Evolutionary conservation across 2,888 invertebrate species (phyloP).

Genomic region (Ormyrus thymus): DNA sequence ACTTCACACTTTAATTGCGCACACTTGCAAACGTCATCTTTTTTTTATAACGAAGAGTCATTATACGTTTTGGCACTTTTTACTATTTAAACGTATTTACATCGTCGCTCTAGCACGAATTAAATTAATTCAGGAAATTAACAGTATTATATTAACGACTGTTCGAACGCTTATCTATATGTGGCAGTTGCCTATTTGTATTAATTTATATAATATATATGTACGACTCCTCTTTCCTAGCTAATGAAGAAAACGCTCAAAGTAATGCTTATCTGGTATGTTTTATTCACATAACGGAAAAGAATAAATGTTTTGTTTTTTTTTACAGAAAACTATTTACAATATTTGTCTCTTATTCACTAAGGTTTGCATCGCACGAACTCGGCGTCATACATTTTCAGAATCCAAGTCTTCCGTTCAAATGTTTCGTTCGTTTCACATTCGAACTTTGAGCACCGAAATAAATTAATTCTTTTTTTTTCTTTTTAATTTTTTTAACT

Average conservation of each 20-base stretch:
- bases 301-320: constrained; percentile 15
- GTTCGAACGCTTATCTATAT: constrained; percentile 37
- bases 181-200: constrained; percentile 30
- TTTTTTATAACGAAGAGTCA: constrained; percentile 40
- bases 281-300: constrained; percentile 39
- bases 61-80: constrained; percentile 56
- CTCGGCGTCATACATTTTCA: constrained; percentile 47
- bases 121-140: constrained; percentile 49
- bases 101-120: constrained; percentile 43
- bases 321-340: constrained; percentile 72
- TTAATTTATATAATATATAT: constrained; percentile 27
- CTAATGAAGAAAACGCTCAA: constrained; percentile 28
- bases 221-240: constrained; percentile 15
- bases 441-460: constrained; percentile 49
- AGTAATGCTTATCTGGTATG: constrained; percentile 10
- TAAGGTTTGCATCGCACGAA: constrained; percentile 36
- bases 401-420: constrained; percentile 30
- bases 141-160: constrained; percentile 38
- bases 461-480: constrained; percentile 19
- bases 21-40: constrained; percentile 23
- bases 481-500: not conserved
- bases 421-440: constrained; percentile 44
- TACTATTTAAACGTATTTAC: constrained; percentile 54
- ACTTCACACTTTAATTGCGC: constrained; percentile 27
- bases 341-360: constrained; percentile 55